phyloP scores from a whole-genome alignment of 2,797 vertebrate species.

The Manis javanica region DNA sequence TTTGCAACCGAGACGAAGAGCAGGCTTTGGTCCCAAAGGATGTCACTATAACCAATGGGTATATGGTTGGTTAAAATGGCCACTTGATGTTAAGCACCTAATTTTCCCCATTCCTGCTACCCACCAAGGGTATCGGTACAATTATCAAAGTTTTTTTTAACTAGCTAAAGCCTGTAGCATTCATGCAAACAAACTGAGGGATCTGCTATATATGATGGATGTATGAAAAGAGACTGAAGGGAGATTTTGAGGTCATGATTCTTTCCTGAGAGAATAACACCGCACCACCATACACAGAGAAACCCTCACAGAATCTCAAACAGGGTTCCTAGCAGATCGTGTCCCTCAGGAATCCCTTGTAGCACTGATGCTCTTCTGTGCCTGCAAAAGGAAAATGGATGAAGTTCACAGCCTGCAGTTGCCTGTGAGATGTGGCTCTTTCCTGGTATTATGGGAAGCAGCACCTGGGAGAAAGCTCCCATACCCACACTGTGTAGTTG shows the following conservation, averaged over 20 bases:
- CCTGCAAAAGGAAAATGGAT: background rate
- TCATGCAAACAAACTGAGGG: background rate
- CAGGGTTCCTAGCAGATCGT: background rate
- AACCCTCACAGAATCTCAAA: background rate
- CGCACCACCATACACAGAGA: background rate
- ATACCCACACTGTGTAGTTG: background rate
- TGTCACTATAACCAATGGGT: background rate
- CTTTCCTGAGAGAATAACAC: background rate
- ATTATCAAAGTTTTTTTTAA: background rate
- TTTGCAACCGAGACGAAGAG: background rate
- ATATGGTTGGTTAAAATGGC: background rate
- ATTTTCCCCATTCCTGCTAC: background rate
- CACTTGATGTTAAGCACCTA: background rate
- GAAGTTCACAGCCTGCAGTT: background rate
- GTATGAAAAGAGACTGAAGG: background rate
- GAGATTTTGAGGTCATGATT: background rate
- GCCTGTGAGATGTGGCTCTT: background rate
- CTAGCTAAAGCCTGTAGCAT: background rate
- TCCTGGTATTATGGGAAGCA: background rate
- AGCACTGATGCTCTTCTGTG: background rate
- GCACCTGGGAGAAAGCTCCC: background rate
- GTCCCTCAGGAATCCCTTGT: background rate
- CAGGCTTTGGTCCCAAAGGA: background rate
- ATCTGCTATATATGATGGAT: background rate
- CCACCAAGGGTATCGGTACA: background rate